These are phyloP conservation scores for Ctenoplectra terminalis DNA, from an alignment of 1,140 invertebrate genomes.

Conservation along the genomic window DNA sequence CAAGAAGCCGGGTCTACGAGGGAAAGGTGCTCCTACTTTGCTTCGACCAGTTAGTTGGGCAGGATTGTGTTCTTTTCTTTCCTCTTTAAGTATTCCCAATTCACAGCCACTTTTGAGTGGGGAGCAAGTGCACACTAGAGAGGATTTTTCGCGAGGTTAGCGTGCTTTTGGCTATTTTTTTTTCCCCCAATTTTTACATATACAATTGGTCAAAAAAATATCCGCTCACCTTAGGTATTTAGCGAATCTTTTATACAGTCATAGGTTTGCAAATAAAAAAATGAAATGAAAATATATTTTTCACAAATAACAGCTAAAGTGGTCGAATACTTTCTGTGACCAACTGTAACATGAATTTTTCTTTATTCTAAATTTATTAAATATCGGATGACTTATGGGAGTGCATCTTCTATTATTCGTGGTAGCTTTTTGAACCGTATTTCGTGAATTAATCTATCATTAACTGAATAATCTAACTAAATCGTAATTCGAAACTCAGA, in stretches of 20 bases:
- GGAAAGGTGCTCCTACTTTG: slow-evolving; percentile 58
- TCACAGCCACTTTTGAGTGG: slow-evolving; percentile 50
- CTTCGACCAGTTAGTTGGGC: slow-evolving; percentile 62
- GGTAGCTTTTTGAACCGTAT: not conserved
- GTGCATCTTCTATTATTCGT: no score
- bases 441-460: not conserved
- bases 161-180: slow-evolving; percentile 15
- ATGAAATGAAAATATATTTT: no score
- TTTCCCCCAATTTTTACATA: not conserved
- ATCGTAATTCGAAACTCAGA: not conserved
- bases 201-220: no score
- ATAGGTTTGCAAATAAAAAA: no score
- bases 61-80: slow-evolving; percentile 56
- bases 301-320: no score
- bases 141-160: slow-evolving; percentile 49
- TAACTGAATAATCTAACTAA: slow-evolving; percentile 13
- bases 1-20: slow-evolving; percentile 27
- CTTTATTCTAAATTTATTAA: no score
- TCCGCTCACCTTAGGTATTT: no score
- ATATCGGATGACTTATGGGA: no score
- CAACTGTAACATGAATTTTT: no score
- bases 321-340: no score
- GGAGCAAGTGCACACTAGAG: slow-evolving; percentile 41
- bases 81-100: slow-evolving; percentile 56
- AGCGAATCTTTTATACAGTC: no score